phyloP scores from a whole-genome alignment of 2,113 vertebrate species.

The Ailurus styani region DNA sequence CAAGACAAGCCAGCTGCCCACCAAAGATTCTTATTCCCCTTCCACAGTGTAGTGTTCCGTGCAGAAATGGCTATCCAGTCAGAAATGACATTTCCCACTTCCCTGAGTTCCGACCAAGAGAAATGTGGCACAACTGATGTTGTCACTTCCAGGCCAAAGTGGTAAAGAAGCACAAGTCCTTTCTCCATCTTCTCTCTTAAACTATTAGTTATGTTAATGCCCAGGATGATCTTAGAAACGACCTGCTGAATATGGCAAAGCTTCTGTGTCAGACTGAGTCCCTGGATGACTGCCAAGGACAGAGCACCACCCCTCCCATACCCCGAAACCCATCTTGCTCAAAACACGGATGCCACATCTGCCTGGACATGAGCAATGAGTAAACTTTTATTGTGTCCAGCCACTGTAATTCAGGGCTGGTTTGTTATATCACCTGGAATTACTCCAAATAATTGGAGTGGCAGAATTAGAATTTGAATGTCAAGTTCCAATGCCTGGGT shows the following conservation, averaged over 20 bases:
- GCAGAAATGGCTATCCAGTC: neutral
- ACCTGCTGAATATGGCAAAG: neutral
- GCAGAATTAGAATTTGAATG: neutral
- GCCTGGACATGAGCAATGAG: neutral
- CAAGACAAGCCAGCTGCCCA: neutral
- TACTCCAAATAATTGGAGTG: neutral
- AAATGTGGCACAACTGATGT: neutral
- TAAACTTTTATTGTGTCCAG: neutral
- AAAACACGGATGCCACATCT: neutral
- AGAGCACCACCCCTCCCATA: neutral
- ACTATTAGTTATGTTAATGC: neutral
- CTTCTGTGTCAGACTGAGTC: neutral
- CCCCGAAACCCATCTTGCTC: neutral
- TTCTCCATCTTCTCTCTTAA: neutral
- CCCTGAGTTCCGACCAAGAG: neutral
- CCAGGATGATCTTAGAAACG: neutral
- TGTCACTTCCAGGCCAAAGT: neutral
- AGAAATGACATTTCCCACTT: neutral
- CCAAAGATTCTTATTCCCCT: no score
- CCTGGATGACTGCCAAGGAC: neutral
- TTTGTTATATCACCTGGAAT: neutral
- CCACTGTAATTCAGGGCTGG: neutral
- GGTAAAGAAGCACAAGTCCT: neutral
- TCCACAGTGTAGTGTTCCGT: accelerated
- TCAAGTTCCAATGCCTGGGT: neutral